Conservation (phyloP, 2,113 vertebrate species). For the Phainopepla nitens region DNA sequence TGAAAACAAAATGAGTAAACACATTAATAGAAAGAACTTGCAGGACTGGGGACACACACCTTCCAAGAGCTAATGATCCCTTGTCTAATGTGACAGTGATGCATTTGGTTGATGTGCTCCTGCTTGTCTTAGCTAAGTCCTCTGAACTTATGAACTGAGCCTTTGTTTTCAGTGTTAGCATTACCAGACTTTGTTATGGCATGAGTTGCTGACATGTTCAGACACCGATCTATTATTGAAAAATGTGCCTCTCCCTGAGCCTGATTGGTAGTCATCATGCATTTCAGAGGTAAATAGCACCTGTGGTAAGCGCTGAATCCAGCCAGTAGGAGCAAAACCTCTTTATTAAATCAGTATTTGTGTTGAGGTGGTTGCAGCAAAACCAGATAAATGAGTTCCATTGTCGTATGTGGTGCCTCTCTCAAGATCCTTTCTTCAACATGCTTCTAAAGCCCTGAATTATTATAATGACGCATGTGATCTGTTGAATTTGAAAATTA, state of each 20-base stretch:
- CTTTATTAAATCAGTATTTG: background rate
- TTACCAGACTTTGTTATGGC: background rate
- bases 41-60: background rate
- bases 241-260: background rate
- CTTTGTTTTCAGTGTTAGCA: background rate
- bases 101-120: background rate
- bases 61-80: background rate
- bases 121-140: background rate
- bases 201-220: background rate
- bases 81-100: background rate
- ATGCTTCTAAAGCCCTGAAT: background rate
- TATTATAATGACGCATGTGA: background rate
- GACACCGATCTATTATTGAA: background rate
- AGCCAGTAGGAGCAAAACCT: background rate
- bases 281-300: conserved; percentile 2
- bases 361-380: background rate
- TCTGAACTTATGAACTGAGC: background rate
- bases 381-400: background rate
- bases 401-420: background rate
- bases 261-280: background rate
- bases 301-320: background rate
- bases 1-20: background rate
- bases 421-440: background rate
- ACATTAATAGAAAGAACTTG: background rate
- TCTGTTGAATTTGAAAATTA: background rate